These are phyloP conservation scores for Calliphora vicina DNA, from an alignment of 1,140 invertebrate genomes.

Conservation along the genomic window DNA sequence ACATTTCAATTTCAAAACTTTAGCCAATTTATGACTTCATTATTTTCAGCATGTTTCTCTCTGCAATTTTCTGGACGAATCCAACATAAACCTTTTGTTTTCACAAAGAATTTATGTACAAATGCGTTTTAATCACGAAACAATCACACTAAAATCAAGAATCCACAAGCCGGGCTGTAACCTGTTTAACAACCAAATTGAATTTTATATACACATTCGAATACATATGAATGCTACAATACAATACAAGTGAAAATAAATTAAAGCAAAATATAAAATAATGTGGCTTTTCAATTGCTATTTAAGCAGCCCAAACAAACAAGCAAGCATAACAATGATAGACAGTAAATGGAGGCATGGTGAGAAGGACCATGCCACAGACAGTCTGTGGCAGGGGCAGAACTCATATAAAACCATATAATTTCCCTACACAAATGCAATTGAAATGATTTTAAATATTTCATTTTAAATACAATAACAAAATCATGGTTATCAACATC, in stretches of 20 bases:
- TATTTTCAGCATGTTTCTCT: no score
- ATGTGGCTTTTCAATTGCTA: background rate
- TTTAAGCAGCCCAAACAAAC: background rate
- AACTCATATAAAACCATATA: background rate
- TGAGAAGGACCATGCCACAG: no score
- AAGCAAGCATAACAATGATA: background rate
- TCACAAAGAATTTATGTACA: background rate
- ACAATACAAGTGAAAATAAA: background rate
- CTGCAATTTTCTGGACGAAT: no score
- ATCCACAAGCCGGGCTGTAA: background rate
- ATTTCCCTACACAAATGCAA: background rate
- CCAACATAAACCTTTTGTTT: background rate
- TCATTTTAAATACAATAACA: background rate
- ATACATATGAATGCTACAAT: background rate
- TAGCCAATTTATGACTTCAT: no score
- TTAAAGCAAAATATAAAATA: background rate
- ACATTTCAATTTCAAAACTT: no score
- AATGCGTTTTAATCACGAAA: background rate
- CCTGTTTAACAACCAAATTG: background rate
- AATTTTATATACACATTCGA: background rate
- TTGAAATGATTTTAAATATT: background rate
- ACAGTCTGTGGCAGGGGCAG: background rate
- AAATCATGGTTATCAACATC: no score
- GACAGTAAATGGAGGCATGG: no score
- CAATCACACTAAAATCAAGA: background rate